Percentiles rank a stretch among this genome's conserved stretches.
phyloP scores from a whole-genome alignment of 2,113 vertebrate species.

The Neodon shergylaensis region DNA sequence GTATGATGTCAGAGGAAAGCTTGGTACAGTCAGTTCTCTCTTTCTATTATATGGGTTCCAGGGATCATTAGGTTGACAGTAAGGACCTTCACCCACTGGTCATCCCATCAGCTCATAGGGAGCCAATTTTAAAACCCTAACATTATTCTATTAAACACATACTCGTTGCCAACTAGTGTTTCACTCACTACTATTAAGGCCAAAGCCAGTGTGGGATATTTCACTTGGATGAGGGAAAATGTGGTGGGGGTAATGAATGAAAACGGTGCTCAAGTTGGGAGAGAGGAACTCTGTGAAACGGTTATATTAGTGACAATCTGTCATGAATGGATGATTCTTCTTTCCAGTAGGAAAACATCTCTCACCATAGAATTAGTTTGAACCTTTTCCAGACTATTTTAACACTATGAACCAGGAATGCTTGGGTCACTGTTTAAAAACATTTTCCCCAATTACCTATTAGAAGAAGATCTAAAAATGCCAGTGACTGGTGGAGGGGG shows the following conservation, averaged over 20 bases:
- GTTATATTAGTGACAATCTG: background rate
- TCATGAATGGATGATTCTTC: background rate
- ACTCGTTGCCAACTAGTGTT: background rate
- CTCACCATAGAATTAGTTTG: background rate
- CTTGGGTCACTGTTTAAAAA: background rate
- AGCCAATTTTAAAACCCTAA: constrained; percentile 3
- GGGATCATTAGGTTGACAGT: background rate
- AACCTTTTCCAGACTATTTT: background rate
- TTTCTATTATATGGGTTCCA: background rate
- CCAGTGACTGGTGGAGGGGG: background rate
- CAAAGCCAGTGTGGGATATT: constrained; percentile 27
- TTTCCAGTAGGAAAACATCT: background rate
- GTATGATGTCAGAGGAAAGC: background rate
- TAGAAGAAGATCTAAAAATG: background rate
- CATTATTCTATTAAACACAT: background rate
- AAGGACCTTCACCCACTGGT: background rate
- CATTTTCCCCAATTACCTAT: background rate
- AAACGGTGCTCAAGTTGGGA: background rate
- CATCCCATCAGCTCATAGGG: background rate
- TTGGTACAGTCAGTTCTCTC: no score
- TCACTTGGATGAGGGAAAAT: background rate
- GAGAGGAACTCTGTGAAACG: background rate
- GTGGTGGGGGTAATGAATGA: background rate
- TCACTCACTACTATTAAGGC: background rate
- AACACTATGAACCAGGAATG: background rate